Conservation (phyloP, 1,140 invertebrate genomes). For the Lamellibrachia luymesi region DNA sequence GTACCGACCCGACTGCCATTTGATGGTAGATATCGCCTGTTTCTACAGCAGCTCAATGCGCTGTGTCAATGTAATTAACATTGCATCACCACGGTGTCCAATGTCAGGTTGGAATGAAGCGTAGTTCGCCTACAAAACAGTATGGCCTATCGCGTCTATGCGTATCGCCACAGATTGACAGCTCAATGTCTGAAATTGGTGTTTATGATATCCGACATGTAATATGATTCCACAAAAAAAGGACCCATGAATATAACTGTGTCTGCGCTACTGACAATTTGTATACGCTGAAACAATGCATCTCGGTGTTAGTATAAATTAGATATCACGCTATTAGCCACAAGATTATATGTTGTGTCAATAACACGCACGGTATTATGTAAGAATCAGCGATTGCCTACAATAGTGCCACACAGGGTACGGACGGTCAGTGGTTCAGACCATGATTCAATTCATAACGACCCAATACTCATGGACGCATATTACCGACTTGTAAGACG, state of each 20-base stretch:
- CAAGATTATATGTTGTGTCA: not conserved
- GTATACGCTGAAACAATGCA: not conserved
- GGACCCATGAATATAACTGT: not conserved
- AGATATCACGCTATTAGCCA: not conserved
- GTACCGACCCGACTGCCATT: not conserved
- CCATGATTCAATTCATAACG: not conserved
- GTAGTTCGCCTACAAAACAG: not conserved
- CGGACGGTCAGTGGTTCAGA: not conserved
- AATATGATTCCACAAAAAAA: not conserved
- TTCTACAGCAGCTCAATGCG: not conserved
- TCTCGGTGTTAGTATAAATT: not conserved
- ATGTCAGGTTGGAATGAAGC: not conserved
- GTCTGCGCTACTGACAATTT: not conserved
- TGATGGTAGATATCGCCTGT: not conserved
- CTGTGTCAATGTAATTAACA: not conserved
- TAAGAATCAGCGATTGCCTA: not conserved
- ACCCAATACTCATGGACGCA: not conserved
- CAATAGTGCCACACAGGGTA: not conserved
- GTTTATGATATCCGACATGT: not conserved
- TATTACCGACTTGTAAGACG: not conserved
- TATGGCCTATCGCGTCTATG: not conserved
- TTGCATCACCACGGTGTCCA: not conserved
- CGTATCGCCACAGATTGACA: not conserved
- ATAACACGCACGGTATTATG: not conserved
- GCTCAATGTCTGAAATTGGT: not conserved